Evolutionary conservation across 92 coral and sea anemone genomes (phyloP), one percentile per base, ranked within the genome.

Genomic region (Hydrozoanthus gracilis): DNA sequence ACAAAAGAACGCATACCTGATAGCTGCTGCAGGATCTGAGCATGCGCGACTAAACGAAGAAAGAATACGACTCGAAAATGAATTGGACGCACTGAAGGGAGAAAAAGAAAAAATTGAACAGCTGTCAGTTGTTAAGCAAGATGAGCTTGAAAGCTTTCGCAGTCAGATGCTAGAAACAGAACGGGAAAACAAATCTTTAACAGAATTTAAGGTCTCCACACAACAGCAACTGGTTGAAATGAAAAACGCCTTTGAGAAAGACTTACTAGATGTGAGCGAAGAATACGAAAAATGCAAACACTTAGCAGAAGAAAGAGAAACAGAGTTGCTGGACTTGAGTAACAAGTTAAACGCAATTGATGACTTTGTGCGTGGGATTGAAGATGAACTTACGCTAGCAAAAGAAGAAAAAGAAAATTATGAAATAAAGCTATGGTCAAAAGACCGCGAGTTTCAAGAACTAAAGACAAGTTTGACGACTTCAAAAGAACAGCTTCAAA

Each of bases 381-480:
- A 80, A 80, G 60, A 73, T 48, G 85, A 80, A 80, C 47, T 80
- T 17, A 45, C 85, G 16, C 45, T 65, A 46, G 66, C 85, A 17
- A 80, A 80, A 45, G 85, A 80, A 20, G 73, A 80, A 62, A 80
- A 80, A 49, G 60, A 80, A 65, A 80, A 18, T 20, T 80, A 80
- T 65, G 74, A 80, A 35, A 46, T 46, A 48, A 80, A 8, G 85
- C 85, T 80, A 8, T 64, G 72, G 74, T 80, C 85, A 16, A 80
- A 65, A 64, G 85, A 80, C 62, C 85, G 85, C 27, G 85, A 89
- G 8, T 67, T 89, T 45, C 82, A 89, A 89, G 92, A 88, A 10
- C 79, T 89, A 82, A 89, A 89, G 86, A 89, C 79, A 14, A 85
- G 73, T 56, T 79, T 89, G 74, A 69, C 71, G 54, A 85, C 87